These are phyloP conservation scores for Nezara viridula DNA, from an alignment of 2,888 invertebrate genomes.

Conservation along the genomic window DNA sequence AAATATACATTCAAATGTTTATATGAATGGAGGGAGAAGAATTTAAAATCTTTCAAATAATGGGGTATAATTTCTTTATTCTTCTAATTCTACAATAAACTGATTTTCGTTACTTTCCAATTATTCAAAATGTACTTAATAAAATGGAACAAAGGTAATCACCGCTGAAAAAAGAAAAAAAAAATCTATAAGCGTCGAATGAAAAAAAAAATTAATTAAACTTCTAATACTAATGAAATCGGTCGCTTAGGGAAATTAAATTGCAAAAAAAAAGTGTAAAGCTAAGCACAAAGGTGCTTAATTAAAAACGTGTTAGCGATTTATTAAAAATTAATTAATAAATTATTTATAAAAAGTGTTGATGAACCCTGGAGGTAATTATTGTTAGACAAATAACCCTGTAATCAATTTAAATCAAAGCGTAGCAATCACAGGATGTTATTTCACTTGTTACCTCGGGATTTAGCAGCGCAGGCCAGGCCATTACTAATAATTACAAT, in stretches of 20 bases:
- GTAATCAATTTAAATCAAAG: slow-evolving; percentile 19
- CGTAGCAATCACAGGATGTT: neutral
- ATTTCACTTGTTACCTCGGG: neutral
- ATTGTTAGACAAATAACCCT: neutral
- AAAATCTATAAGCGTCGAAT: neutral
- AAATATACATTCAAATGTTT: no score
- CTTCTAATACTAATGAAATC: slow-evolving; percentile 37
- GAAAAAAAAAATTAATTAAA: neutral
- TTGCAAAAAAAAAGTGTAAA: neutral
- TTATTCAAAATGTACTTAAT: neutral
- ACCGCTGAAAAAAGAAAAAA: neutral
- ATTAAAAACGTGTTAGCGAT: neutral
- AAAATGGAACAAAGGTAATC: neutral
- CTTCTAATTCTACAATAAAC: neutral
- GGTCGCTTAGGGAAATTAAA: neutral
- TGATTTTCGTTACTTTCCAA: neutral
- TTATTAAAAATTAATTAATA: neutral
- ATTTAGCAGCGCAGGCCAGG: neutral
- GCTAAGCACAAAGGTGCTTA: neutral
- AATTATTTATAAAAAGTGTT: neutral
- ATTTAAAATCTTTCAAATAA: neutral
- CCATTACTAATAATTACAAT: slow-evolving; percentile 28
- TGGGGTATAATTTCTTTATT: neutral
- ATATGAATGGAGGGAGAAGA: neutral
- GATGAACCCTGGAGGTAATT: neutral